These are phyloP conservation scores for Eupeodes corollae DNA, from an alignment of 1,140 invertebrate species.

Conservation along the genomic window DNA sequence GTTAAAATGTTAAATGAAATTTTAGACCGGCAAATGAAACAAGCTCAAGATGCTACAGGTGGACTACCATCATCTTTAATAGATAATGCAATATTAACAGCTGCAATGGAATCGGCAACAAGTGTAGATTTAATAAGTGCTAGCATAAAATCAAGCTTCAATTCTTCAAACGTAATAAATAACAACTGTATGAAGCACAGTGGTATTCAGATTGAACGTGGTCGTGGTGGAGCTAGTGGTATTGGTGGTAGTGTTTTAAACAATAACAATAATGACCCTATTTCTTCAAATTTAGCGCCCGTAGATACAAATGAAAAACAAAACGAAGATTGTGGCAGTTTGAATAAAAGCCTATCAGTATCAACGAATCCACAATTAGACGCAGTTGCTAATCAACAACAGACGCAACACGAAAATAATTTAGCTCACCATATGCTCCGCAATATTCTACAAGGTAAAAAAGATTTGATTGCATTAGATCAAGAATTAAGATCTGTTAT, in stretches of 20 bases:
- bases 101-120: slow-evolving; percentile 35
- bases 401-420: slow-evolving; percentile 47
- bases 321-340: slow-evolving; percentile 4
- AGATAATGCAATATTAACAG: slow-evolving; percentile 35
- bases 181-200: slow-evolving; percentile 13
- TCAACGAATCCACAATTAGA: slow-evolving; percentile 7
- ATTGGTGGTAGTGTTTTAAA: slow-evolving; percentile 17
- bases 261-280: slow-evolving; percentile 9
- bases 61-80: slow-evolving; percentile 33
- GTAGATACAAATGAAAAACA: slow-evolving; percentile 1
- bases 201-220: slow-evolving; percentile 15
- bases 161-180: slow-evolving; percentile 2
- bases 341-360: slow-evolving; percentile 14
- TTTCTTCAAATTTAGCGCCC: slow-evolving; percentile 2
- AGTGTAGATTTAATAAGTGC: slow-evolving; percentile 29
- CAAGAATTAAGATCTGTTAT: slow-evolving; percentile 44
- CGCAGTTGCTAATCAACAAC: slow-evolving; percentile 4
- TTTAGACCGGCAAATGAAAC: slow-evolving; percentile 61
- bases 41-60: slow-evolving; percentile 53
- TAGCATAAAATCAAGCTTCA: slow-evolving; percentile 7
- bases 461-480: slow-evolving; percentile 56
- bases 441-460: slow-evolving; percentile 72
- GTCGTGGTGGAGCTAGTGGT: slow-evolving; percentile 8
- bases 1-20: slow-evolving; percentile 76
- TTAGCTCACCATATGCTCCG: slow-evolving; percentile 70